Percentiles rank a stretch among this genome's conserved stretches.
These are phyloP conservation scores for Dusona sp. DNA, from an alignment of 2,888 invertebrate species.

Conservation along the genomic window DNA sequence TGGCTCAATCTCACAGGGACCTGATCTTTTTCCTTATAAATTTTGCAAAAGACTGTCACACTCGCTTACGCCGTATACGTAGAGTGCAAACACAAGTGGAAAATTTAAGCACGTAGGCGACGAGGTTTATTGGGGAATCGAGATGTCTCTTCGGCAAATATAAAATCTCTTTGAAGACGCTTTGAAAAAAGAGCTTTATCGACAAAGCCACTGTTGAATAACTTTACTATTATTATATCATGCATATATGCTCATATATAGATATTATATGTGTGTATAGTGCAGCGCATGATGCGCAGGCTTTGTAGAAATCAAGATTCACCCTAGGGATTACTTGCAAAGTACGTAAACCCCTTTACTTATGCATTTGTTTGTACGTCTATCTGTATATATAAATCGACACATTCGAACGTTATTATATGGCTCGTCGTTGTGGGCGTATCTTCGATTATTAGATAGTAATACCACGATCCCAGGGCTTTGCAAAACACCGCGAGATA, in stretches of 20 bases:
- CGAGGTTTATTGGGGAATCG: slow-evolving; percentile 27
- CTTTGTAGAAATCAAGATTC: slow-evolving; percentile 29
- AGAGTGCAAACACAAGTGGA: slow-evolving; percentile 9
- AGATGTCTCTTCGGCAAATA: slow-evolving; percentile 47
- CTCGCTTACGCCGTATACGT: neutral
- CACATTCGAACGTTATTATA: slow-evolving; percentile 24
- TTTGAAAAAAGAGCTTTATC: slow-evolving; percentile 44
- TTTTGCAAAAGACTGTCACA: slow-evolving; percentile 26
- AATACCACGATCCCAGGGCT: slow-evolving; percentile 5
- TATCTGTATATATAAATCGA: slow-evolving; percentile 21
- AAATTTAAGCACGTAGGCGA: slow-evolving; percentile 23
- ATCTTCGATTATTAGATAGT: slow-evolving; percentile 33
- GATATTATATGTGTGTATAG: neutral
- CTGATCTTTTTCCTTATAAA: slow-evolving; percentile 25
- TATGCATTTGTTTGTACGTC: neutral
- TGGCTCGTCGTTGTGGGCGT: slow-evolving; percentile 9
- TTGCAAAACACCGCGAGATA: slow-evolving; percentile 33
- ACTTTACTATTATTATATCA: slow-evolving; percentile 41
- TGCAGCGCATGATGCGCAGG: neutral
- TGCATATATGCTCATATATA: neutral
- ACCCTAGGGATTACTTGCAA: slow-evolving; percentile 33
- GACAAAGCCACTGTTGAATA: slow-evolving; percentile 44
- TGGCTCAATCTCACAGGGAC: slow-evolving; percentile 18
- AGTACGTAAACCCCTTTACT: slow-evolving; percentile 35
- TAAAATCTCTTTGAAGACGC: slow-evolving; percentile 52